These are phyloP conservation scores for Emmelina monodactyla DNA, from an alignment of 2,888 invertebrate genomes.

Conservation along the genomic window DNA sequence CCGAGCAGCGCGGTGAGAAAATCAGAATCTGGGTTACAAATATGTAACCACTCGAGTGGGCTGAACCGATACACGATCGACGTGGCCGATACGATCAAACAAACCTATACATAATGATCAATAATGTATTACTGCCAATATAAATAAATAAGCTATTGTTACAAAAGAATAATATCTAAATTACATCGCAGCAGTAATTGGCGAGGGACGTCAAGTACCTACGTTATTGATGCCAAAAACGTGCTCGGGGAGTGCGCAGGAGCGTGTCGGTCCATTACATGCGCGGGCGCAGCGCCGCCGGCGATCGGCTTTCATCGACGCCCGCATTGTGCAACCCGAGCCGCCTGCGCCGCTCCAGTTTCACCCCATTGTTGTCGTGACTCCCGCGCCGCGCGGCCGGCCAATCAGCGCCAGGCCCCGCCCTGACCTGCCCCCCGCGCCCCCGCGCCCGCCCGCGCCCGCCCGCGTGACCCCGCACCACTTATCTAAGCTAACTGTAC, in stretches of 20 bases:
- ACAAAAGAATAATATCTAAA: no score
- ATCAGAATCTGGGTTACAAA: no score
- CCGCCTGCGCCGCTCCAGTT: slow-evolving; percentile 4
- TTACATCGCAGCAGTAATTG: no score
- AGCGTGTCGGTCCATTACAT: background rate
- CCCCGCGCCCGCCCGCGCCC: slow-evolving; percentile 1
- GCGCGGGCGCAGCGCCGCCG: background rate
- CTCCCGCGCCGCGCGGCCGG: background rate
- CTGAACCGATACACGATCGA: no score
- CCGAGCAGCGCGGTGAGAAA: background rate
- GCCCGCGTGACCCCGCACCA: background rate
- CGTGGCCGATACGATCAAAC: no score
- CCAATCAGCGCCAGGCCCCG: background rate
- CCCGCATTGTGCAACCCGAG: slow-evolving; percentile 1
- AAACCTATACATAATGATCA: no score
- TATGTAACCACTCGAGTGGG: no score
- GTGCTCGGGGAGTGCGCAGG: no score
- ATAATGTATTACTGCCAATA: no score
- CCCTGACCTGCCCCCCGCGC: slow-evolving; percentile 2
- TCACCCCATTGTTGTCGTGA: slow-evolving; percentile 7
- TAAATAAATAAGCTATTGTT: no score
- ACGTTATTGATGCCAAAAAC: background rate
- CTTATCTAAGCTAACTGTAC: background rate
- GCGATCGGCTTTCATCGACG: background rate
- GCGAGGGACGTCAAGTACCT: no score